A percentile compares a stretch with the other conserved stretches of the same genome.
These are phyloP conservation scores for Amitus sp. DNA, from an alignment of 2,888 invertebrate species.

Conservation along the genomic window DNA sequence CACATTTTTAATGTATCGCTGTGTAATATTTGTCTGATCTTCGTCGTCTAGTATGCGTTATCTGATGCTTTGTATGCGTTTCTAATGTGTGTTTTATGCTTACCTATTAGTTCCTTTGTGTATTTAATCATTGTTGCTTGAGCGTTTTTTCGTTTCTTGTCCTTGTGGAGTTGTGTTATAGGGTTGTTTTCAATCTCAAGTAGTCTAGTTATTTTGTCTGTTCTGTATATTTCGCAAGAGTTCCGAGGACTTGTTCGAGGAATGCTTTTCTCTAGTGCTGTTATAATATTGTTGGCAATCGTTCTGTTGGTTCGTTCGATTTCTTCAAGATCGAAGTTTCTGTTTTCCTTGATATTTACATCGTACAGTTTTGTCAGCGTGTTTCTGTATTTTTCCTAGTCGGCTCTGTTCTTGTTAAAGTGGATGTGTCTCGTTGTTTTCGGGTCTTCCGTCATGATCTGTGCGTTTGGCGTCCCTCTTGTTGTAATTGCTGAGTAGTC, in stretches of 20 bases:
- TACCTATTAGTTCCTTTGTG: background rate
- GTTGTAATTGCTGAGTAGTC: background rate
- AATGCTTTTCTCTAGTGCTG: background rate
- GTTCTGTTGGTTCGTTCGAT: background rate
- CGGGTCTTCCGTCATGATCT: background rate
- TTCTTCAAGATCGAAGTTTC: background rate
- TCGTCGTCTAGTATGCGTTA: background rate
- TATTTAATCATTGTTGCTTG: background rate
- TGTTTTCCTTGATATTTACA: background rate
- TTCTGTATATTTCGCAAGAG: background rate
- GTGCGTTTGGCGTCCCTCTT: too few species aligned
- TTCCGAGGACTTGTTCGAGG: background rate
- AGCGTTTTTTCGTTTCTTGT: background rate
- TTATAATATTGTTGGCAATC: background rate
- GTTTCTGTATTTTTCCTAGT: background rate
- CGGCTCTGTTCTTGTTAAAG: background rate
- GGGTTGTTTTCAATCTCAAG: background rate
- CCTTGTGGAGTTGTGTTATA: background rate
- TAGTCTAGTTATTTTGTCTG: background rate
- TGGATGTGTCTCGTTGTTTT: background rate
- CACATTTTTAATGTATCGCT: background rate
- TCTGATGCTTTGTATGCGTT: too few species aligned
- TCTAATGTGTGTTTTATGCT: background rate
- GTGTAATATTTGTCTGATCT: background rate
- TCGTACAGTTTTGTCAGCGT: background rate